Conservation (phyloP, 2,113 vertebrate species). For the Daphoenositta chrysoptera region DNA sequence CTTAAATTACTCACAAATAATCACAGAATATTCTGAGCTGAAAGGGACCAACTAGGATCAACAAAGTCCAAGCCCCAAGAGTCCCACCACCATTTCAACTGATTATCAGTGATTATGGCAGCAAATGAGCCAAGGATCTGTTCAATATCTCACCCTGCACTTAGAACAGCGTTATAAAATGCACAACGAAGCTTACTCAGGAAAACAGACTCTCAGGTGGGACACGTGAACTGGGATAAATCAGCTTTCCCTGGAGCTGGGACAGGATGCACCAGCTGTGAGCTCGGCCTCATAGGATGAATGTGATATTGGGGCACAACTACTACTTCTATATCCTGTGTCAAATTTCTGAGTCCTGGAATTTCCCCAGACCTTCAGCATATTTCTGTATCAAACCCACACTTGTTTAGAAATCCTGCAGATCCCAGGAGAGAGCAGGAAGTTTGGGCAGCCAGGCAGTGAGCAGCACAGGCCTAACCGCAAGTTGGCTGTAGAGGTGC, state of each 20-base stretch:
- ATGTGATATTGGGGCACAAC: rapidly evolving
- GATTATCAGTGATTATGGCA: background rate
- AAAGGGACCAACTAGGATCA: background rate
- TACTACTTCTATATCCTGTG: rapidly evolving
- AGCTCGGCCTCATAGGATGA: background rate
- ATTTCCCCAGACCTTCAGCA: background rate
- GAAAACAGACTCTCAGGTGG: background rate
- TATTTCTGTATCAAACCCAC: background rate
- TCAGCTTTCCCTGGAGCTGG: background rate
- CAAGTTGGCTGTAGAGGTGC: rapidly evolving
- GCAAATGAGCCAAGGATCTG: background rate
- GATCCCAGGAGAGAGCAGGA: background rate
- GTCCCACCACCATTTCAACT: background rate
- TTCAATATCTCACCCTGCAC: background rate
- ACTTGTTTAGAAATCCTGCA: background rate
- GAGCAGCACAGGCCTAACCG: rapidly evolving
- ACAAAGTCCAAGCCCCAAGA: background rate
- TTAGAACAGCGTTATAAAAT: background rate
- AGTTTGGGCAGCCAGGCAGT: background rate
- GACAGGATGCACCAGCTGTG: background rate
- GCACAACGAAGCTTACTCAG: background rate
- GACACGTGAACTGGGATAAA: background rate
- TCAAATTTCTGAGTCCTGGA: background rate
- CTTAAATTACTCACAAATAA: background rate
- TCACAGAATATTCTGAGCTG: background rate